Conservation (phyloP, 1,140 invertebrate species). For the Orchesella cincta region DNA sequence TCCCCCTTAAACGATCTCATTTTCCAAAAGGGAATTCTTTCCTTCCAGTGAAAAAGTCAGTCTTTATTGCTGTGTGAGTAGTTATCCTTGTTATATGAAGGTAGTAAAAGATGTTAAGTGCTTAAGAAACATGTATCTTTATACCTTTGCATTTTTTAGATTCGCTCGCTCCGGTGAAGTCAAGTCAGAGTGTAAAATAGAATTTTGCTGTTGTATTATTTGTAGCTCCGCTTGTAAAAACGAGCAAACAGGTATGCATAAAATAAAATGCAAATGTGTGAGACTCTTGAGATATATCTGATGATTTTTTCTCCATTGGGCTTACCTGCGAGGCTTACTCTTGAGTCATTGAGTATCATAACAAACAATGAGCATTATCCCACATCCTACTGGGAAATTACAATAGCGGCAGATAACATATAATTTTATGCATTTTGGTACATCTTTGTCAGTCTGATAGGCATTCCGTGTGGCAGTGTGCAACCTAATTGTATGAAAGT, state of each 20-base stretch:
- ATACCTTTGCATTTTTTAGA: too few species aligned
- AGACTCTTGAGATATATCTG: slow-evolving; percentile 6
- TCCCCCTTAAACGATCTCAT: slow-evolving; percentile 15
- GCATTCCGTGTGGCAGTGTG: not conserved
- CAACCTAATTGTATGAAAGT: not conserved
- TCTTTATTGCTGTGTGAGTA: not conserved
- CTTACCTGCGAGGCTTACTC: not conserved
- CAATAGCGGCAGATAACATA: not conserved
- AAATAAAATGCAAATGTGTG: not conserved
- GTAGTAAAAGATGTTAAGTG: not conserved
- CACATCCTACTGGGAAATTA: not conserved
- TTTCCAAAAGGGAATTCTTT: slow-evolving; percentile 15
- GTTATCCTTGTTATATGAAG: not conserved
- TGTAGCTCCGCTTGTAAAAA: too few species aligned
- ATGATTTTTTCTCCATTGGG: not conserved
- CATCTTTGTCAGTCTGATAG: not conserved
- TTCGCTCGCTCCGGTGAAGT: too few species aligned
- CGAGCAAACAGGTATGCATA: too few species aligned
- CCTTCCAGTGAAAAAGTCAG: not conserved
- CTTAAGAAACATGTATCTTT: not conserved
- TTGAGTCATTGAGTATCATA: not conserved
- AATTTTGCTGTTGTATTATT: too few species aligned
- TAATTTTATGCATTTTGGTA: not conserved
- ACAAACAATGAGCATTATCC: slow-evolving; percentile 2
- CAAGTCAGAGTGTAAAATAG: too few species aligned